A percentile compares a stretch with the other conserved stretches of the same genome.
phyloP scores from a whole-genome alignment of 2,888 invertebrate genomes.

The Ecdyonurus torrentis region DNA sequence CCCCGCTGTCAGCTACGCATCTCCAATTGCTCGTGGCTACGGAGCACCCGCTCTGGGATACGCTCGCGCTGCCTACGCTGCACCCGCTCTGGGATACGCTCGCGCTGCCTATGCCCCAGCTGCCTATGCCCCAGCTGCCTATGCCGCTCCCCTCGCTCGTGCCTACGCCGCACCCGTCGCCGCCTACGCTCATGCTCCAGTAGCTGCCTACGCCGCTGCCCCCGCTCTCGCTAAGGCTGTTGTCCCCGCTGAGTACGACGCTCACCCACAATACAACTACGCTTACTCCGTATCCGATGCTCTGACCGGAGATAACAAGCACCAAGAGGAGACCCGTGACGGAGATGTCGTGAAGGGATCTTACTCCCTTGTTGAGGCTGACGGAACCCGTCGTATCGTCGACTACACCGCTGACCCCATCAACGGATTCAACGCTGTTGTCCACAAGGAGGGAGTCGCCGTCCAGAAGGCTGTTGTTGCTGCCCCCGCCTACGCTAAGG shows the following conservation, averaged over 20 bases:
- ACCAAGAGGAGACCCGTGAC: slow-evolving; percentile 8
- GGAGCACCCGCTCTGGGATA: slow-evolving; percentile 10
- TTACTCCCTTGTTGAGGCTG: slow-evolving; percentile 8
- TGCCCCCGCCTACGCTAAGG: slow-evolving; percentile 3
- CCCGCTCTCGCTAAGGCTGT: slow-evolving; percentile 11
- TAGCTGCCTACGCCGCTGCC: slow-evolving; percentile 11
- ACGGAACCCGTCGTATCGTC: slow-evolving; percentile 9
- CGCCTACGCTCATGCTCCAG: slow-evolving; percentile 5
- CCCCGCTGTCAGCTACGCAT: slow-evolving; percentile 8
- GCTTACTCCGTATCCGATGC: slow-evolving; percentile 9
- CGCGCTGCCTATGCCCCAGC: no score
- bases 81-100: slow-evolving; percentile 8
- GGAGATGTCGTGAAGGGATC: slow-evolving; percentile 8
- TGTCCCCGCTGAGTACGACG: slow-evolving; percentile 11
- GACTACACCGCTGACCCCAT: slow-evolving; percentile 9
- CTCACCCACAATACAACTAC: slow-evolving; percentile 11
- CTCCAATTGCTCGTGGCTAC: slow-evolving; percentile 18
- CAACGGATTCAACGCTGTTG: slow-evolving; percentile 12
- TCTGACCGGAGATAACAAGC: slow-evolving; percentile 10
- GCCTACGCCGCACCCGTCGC: slow-evolving; percentile 2
- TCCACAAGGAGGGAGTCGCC: slow-evolving; percentile 6
- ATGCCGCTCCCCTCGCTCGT: neutral
- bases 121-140: slow-evolving; percentile 4
- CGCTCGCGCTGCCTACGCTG: slow-evolving; percentile 15
- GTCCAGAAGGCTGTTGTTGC: slow-evolving; percentile 7